Evolutionary conservation across 2,113 vertebrate genomes (phyloP), one percentile per base, ranked within the genome.

Genomic region (Symphodus melops): DNA sequence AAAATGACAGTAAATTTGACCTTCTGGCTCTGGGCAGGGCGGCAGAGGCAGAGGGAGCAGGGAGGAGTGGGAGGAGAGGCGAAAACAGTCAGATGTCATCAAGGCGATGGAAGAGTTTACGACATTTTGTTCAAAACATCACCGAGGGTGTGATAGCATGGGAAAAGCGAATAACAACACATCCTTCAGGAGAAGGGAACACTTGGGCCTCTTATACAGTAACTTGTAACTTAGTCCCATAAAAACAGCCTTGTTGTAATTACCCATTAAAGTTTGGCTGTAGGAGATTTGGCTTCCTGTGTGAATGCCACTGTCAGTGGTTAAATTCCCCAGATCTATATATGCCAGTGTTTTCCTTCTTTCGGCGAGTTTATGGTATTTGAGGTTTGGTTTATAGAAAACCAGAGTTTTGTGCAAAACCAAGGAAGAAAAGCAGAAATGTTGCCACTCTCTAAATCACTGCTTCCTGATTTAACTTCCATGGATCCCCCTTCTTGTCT

Each of bases 261-360:
- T 86, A 77, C 52, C 79, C 72, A 79, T 79, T 84, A 69, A 73
- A 76, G 62, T 9, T 70, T 84, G 70, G 69, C 73, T 73, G 44
- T 61, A 49, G 25, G 66, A 62, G 17, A 77, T 73, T 77, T 80
- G 82, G 75, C 82, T 42, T 23, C 53, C 41, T 54, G 17, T 33
- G 53, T 72, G 74, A 88, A 86, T 77, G 81, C 79, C 52, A 82
- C 69, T 77, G 72, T 86, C 68, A 41, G 75, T 61, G 63, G 57
- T 76, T 72, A 63, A 72, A 83, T 83, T 90, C 84, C 77, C 64
- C 68, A 55, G 63, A 46, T 62, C 57, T 85, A 71, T 60, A 85
- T 76, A 82, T 83, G 76, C 57, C 68, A 81, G 23, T 49, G 46
- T 76, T 58, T 67, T 73, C 17, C 33, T 57, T n/a, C 52, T 41